Evolutionary conservation across 2,113 vertebrate species (phyloP).

Genomic region (Fulmarus glacialis): DNA sequence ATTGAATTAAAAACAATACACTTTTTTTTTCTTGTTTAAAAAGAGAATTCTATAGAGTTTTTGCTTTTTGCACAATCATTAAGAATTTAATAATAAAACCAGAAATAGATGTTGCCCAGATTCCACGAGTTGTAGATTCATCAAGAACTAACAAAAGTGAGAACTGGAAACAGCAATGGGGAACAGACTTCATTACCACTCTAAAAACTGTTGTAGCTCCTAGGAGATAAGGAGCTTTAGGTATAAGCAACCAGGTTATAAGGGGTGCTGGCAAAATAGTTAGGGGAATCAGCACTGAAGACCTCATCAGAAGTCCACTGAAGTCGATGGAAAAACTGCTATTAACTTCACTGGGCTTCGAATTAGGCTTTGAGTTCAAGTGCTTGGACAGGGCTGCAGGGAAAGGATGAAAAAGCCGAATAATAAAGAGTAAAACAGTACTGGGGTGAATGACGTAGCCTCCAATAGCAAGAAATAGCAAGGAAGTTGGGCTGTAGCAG

Average conservation of each 20-base stretch:
- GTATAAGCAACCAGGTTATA: neutral
- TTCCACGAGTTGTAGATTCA: neutral
- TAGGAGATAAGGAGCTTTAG: neutral
- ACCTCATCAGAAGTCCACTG: neutral
- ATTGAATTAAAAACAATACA: neutral
- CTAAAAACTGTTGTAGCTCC: neutral
- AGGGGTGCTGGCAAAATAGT: neutral
- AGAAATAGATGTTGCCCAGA: neutral
- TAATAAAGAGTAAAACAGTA: neutral
- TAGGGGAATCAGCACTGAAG: neutral
- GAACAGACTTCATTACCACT: neutral
- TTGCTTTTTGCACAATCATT: neutral
- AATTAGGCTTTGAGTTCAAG: neutral
- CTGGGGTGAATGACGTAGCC: neutral
- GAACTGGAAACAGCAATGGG: neutral
- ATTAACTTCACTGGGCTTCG: neutral
- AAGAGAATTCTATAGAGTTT: neutral
- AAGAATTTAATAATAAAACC: neutral
- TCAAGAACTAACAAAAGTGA: neutral
- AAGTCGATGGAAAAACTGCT: neutral
- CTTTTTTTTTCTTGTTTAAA: neutral
- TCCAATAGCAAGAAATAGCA: neutral
- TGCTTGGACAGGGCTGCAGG: neutral
- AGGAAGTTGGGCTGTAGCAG: neutral
- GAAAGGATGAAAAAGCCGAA: neutral